Conservation (phyloP, 2,797 vertebrate genomes). For the Pygocentrus nattereri region DNA sequence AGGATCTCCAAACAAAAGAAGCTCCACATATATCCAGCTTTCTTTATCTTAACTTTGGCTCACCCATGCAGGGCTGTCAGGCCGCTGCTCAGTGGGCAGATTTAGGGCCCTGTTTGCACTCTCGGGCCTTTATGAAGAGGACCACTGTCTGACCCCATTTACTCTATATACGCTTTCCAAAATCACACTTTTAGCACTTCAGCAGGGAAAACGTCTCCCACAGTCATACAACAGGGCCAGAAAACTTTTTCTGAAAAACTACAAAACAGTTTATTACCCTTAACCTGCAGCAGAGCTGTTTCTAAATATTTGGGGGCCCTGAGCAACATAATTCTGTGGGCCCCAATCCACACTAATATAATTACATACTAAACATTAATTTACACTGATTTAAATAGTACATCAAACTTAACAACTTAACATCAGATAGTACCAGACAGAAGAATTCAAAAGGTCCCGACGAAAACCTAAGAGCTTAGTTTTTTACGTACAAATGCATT, state of each 20-base stretch:
- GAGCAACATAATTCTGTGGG: too few relatives aligned
- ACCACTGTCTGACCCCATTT: slow-evolving; percentile 56
- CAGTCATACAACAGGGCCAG: slow-evolving; percentile 10
- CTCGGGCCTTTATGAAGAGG: slow-evolving; percentile 64
- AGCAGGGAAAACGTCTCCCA: slow-evolving; percentile 28
- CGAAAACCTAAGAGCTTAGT: too few relatives aligned
- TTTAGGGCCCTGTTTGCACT: slow-evolving; percentile 80
- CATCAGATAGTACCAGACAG: too few relatives aligned
- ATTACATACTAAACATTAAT: too few relatives aligned
- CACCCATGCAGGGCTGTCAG: slow-evolving; percentile 80
- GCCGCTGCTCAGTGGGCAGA: slow-evolving; percentile 71
- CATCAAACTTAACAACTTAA: too few relatives aligned
- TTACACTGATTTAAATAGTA: too few relatives aligned
- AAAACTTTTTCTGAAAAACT: not conserved
- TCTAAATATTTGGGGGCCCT: too few relatives aligned
- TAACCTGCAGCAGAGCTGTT: too few relatives aligned
- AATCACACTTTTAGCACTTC: slow-evolving; percentile 8
- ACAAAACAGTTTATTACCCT: not conserved
- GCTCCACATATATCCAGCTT: slow-evolving; percentile 75
- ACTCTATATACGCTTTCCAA: slow-evolving; percentile 43
- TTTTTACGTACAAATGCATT: too few relatives aligned
- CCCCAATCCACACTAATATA: too few relatives aligned
- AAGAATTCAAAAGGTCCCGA: too few relatives aligned
- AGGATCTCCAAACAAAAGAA: slow-evolving; percentile 78
- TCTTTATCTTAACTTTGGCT: slow-evolving; percentile 80